Conservation (phyloP, 2,113 vertebrate genomes). For the Mixornis gularis region DNA sequence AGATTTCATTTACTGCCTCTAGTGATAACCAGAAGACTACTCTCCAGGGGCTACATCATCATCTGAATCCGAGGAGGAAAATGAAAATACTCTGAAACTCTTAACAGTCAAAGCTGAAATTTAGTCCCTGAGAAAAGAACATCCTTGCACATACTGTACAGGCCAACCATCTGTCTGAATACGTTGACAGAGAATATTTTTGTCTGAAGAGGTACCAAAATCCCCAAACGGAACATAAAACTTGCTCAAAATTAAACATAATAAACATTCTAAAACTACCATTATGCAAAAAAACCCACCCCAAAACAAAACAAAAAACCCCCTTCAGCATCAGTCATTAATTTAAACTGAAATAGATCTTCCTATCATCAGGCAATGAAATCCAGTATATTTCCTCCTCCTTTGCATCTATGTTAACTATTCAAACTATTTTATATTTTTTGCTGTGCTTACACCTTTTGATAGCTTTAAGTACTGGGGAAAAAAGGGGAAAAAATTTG, state of each 20-base stretch:
- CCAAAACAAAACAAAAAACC: neutral
- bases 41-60: neutral
- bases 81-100: neutral
- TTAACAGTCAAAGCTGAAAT: neutral
- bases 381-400: neutral
- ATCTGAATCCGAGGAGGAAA: neutral
- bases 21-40: neutral
- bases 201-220: neutral
- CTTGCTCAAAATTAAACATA: neutral
- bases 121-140: slow-evolving; percentile 7
- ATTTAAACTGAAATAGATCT: neutral
- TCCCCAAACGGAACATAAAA: neutral
- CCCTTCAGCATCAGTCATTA: neutral
- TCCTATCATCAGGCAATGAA: neutral
- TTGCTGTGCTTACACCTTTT: neutral
- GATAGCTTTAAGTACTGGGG: neutral
- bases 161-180: neutral
- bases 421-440: neutral
- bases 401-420: neutral
- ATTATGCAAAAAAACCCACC: neutral
- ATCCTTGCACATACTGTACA: neutral
- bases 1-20: neutral
- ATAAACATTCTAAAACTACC: neutral
- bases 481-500: neutral
- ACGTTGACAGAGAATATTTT: neutral